phyloP scores from a whole-genome alignment of 2,888 invertebrate species.

The Harpalus rubripes region DNA sequence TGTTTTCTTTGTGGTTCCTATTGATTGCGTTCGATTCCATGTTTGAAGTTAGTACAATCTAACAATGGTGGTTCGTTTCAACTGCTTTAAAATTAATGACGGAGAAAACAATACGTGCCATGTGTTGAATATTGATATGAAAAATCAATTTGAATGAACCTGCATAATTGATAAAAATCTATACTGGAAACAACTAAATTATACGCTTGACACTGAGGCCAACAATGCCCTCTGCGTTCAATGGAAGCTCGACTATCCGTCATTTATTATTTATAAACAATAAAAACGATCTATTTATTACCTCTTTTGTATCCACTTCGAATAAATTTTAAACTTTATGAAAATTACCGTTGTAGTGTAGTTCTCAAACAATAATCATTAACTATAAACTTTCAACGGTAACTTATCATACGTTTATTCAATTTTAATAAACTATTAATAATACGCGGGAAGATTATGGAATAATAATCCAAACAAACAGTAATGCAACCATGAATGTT shows the following conservation, averaged over 20 bases:
- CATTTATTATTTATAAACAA: conserved; percentile 20
- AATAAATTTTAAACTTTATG: conserved; percentile 17
- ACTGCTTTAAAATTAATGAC: conserved; percentile 38
- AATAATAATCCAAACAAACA: no score
- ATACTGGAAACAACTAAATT: conserved; percentile 42
- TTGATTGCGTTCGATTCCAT: background rate
- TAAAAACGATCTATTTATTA: conserved; percentile 26
- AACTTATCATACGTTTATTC: background rate
- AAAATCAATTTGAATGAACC: conserved; percentile 37
- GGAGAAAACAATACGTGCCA: conserved; percentile 31
- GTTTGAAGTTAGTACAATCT: conserved; percentile 3
- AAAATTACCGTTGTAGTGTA: background rate
- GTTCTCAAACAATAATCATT: background rate
- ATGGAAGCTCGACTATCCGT: background rate
- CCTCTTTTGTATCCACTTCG: conserved; percentile 9
- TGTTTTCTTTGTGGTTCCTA: background rate
- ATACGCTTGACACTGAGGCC: conserved; percentile 45
- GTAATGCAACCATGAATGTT: no score
- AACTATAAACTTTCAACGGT: background rate
- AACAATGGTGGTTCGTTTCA: conserved; percentile 28
- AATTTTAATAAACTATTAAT: background rate
- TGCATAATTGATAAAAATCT: conserved; percentile 56
- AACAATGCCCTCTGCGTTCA: background rate
- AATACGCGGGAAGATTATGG: no score
- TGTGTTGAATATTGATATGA: conserved; percentile 44